Conservation (phyloP, 2,797 vertebrate species). For the Syndactyla subalaris region DNA sequence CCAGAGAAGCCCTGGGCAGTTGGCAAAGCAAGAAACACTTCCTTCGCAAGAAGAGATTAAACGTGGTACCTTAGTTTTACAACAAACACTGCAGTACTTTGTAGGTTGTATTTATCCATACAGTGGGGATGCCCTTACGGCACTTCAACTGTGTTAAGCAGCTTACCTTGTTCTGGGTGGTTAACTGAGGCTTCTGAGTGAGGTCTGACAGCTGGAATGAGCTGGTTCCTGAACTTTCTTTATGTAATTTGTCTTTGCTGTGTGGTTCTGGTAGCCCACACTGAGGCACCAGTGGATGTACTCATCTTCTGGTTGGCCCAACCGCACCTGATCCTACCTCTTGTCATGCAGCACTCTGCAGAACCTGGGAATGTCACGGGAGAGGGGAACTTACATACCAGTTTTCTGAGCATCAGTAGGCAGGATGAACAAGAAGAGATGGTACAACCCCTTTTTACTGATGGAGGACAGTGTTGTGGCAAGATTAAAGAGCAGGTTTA, state of each 20-base stretch:
- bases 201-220: not conserved
- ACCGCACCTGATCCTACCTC: not conserved
- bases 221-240: not conserved
- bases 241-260: not conserved
- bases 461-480: no score
- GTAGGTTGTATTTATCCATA: not conserved
- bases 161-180: not conserved
- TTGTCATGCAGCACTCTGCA: not conserved
- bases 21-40: not conserved
- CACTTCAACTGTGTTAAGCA: not conserved
- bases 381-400: not conserved
- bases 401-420: not conserved
- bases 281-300: not conserved
- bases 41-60: not conserved
- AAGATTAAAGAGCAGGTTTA: not conserved
- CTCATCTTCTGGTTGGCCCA: not conserved
- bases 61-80: not conserved
- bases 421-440: not conserved
- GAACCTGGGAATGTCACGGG: accelerated
- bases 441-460: not conserved
- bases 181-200: not conserved
- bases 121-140: accelerated
- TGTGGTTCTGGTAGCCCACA: not conserved
- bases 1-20: not conserved
- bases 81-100: not conserved